Evolutionary conservation across 2,888 invertebrate genomes (phyloP), one percentile per base, ranked within the genome.

Genomic region (Lagria hirta): DNA sequence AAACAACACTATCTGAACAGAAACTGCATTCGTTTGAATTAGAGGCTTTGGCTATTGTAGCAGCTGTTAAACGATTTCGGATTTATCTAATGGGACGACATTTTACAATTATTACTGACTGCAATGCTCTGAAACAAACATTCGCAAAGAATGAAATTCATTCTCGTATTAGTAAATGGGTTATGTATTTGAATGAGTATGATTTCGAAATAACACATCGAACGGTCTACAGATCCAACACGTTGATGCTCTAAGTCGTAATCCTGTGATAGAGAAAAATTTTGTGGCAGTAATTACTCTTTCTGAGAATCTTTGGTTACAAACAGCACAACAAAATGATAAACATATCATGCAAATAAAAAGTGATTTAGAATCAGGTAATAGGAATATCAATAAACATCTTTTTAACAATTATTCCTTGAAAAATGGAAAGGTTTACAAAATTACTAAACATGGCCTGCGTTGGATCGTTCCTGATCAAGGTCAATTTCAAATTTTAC

Each of bases 31-130:
- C n/a, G n/a, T n/a, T n/a, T n/a, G n/a, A n/a, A n/a, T n/a, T n/a
- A n/a, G n/a, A n/a, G n/a, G n/a, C n/a, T n/a, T n/a, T n/a, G n/a
- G n/a, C n/a, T n/a, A n/a, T n/a, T n/a, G n/a, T n/a, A n/a, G n/a
- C n/a, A n/a, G n/a, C n/a, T n/a, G n/a, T n/a, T n/a, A n/a, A n/a
- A n/a, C n/a, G n/a, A n/a, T n/a, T n/a, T n/a, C n/a, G n/a, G n/a
- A n/a, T n/a, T n/a, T n/a, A n/a, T n/a, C n/a, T n/a, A n/a, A n/a
- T n/a, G n/a, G n/a, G n/a, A n/a, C n/a, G n/a, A n/a, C n/a, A n/a
- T n/a, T n/a, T n/a, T n/a, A n/a, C n/a, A n/a, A n/a, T n/a, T 65
- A 2, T 5, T 8, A 32, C 32, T 6, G 63, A 65, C 28, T 57
- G 55, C 28, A 22, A 16, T 2, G 36, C 42, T 14, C 43, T 51